These are phyloP conservation scores for Neotoxoptera formosana DNA, from an alignment of 1,140 invertebrate genomes.

Conservation along the genomic window DNA sequence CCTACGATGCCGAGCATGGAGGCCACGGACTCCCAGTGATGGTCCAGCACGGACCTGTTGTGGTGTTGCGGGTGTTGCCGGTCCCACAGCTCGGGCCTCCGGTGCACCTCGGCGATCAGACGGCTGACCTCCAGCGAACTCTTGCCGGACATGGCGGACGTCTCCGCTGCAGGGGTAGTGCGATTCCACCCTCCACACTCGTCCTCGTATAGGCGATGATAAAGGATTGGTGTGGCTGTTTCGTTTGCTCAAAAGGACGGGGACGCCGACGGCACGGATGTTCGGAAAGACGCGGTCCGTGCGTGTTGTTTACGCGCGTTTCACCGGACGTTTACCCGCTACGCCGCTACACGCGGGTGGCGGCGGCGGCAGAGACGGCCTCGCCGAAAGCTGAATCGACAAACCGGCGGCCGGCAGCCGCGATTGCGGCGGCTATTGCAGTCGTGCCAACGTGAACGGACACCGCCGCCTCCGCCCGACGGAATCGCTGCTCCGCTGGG, in stretches of 20 bases:
- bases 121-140: background rate
- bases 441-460: conserved; percentile 50
- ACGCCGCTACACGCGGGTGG: conserved; percentile 38
- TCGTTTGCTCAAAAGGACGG: background rate
- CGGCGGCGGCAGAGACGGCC: background rate
- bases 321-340: conserved; percentile 50
- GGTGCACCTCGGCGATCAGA: conserved; percentile 14
- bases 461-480: background rate
- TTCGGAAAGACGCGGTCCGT: background rate
- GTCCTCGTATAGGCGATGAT: background rate
- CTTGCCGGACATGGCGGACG: background rate
- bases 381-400: conserved; percentile 20
- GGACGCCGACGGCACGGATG: background rate
- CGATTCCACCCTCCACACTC: background rate
- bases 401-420: background rate
- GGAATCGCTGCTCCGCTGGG: conserved; percentile 30
- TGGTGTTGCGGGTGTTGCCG: conserved; percentile 44
- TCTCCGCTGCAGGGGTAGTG: background rate
- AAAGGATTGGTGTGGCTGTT: background rate
- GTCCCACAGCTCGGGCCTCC: conserved; percentile 28
- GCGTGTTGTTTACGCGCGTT: conserved; percentile 11
- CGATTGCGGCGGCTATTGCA: background rate
- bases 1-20: background rate
- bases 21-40: conserved; percentile 40
- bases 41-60: conserved; percentile 36